phyloP scores from a whole-genome alignment of 1,140 invertebrate species.

The Cryptotermes secundus region DNA sequence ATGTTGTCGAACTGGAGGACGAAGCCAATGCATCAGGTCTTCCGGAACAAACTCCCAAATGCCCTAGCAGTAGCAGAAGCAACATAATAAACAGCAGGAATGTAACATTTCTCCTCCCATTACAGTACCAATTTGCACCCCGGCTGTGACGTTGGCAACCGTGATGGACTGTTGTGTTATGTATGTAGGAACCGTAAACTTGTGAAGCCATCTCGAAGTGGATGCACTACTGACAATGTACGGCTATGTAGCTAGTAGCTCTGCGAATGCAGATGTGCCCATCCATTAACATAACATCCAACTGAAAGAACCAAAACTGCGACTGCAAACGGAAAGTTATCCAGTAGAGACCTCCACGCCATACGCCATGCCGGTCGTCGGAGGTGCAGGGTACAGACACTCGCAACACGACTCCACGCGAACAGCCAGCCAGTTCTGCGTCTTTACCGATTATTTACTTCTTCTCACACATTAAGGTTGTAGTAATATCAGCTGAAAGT shows the following conservation, averaged over 20 bases:
- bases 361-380: background rate
- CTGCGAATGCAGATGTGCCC: background rate
- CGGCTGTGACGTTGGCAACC: background rate
- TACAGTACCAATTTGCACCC: background rate
- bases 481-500: background rate
- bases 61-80: background rate
- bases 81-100: background rate
- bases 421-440: background rate
- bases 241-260: background rate
- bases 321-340: background rate
- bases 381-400: background rate
- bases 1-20: background rate
- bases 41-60: constrained; percentile 12
- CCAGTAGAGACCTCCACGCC: background rate
- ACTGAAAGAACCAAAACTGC: background rate
- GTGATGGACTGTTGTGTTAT: background rate
- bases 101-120: background rate
- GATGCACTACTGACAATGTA: background rate
- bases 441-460: background rate
- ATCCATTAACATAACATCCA: background rate
- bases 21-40: background rate
- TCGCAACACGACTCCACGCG: background rate
- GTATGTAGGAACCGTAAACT: background rate
- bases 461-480: background rate
- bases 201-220: background rate